These are phyloP conservation scores for Chrysotoxum bicinctum DNA, from an alignment of 2,888 invertebrate species.

Conservation along the genomic window DNA sequence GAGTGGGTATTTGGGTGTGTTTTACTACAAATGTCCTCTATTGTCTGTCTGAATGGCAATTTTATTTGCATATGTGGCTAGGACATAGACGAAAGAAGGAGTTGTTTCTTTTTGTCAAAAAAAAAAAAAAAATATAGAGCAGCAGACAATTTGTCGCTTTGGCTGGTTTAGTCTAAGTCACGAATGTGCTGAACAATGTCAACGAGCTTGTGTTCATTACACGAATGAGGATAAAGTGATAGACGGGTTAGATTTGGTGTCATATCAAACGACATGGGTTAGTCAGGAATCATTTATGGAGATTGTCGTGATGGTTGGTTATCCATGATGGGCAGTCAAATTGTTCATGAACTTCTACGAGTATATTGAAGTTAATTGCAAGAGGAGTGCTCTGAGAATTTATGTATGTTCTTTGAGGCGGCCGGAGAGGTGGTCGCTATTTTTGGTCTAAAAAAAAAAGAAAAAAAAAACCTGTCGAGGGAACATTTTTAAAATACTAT, in stretches of 20 bases:
- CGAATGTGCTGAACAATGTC: conserved; percentile 18
- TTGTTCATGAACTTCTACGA: not conserved
- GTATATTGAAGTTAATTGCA: not conserved
- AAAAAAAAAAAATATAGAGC: not conserved
- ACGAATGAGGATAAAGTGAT: conserved; percentile 1
- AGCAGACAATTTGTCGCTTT: conserved; percentile 33
- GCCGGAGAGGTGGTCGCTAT: too few relatives aligned
- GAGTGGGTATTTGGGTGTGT: not conserved
- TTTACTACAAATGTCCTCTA: not conserved
- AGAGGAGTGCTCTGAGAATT: not conserved
- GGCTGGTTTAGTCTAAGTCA: conserved; percentile 40
- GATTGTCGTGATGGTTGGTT: not conserved
- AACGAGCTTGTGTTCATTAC: conserved; percentile 5
- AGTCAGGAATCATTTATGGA: not conserved
- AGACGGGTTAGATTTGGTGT: conserved; percentile 4
- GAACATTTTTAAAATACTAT: too few relatives aligned
- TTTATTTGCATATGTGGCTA: conserved; percentile 29
- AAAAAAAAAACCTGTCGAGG: too few relatives aligned
- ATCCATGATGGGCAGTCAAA: not conserved
- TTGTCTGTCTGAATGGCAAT: conserved; percentile 22
- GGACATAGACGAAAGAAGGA: not conserved
- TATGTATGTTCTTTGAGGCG: not conserved
- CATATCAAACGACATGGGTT: conserved; percentile 6
- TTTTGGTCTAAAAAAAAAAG: too few relatives aligned
- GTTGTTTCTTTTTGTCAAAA: not conserved